These are phyloP conservation scores for Heloderma charlesbogerti DNA, from an alignment of 2,113 vertebrate species.

Conservation along the genomic window DNA sequence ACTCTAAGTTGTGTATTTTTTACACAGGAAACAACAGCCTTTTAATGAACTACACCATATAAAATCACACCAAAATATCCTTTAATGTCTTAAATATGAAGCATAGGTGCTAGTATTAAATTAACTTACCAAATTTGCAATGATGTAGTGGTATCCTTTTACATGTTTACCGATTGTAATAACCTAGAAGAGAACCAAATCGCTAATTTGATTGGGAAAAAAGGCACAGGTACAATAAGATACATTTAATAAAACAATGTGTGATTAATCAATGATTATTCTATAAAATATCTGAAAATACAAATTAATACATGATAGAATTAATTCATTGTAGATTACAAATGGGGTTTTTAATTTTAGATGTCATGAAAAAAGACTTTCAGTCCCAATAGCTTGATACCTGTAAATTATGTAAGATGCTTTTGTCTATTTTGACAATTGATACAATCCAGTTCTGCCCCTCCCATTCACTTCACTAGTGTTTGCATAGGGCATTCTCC, in stretches of 20 bases:
- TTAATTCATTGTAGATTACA: background rate
- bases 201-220: rapidly evolving
- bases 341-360: background rate
- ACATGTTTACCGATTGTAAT: slow-evolving; percentile 98
- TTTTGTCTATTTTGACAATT: background rate
- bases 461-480: background rate
- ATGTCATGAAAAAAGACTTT: background rate
- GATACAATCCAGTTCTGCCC: background rate
- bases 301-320: background rate
- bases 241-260: background rate
- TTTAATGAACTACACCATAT: background rate
- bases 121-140: slow-evolving; percentile 95
- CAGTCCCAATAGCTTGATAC: background rate
- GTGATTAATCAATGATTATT: background rate
- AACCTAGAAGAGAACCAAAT: slow-evolving; percentile 81
- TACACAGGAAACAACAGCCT: too few relatives aligned
- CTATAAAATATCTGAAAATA: background rate
- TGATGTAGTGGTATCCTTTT: slow-evolving; percentile 98
- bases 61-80: background rate
- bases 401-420: background rate
- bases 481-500: background rate
- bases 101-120: slow-evolving; percentile 30
- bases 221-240: background rate
- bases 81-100: slow-evolving; percentile 7
- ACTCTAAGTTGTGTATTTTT: background rate